Percentiles rank a stretch among this genome's conserved stretches.
phyloP scores from a whole-genome alignment of 2,113 vertebrate species.

The Phrynosoma platyrhinos region DNA sequence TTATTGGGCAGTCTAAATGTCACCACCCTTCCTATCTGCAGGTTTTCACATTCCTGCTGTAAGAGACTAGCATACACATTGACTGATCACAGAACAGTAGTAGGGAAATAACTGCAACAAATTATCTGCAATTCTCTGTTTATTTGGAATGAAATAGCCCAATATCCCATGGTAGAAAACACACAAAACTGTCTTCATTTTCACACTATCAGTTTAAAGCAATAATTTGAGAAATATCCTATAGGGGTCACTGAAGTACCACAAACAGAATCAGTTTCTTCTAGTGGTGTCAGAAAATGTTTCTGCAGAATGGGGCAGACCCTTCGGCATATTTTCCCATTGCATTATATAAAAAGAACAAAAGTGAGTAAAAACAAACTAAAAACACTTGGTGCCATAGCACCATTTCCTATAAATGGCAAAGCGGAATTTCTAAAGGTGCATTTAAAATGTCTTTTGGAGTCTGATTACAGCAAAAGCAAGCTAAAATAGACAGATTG shows the following conservation, averaged over 20 bases:
- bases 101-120: neutral
- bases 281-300: conserved; percentile 17
- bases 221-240: conserved; percentile 66
- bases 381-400: conserved; percentile 47
- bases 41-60: neutral
- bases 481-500: neutral
- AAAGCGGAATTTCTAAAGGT: conserved; percentile 70
- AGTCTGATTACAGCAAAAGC: conserved; percentile 68
- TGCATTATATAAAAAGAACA: conserved; percentile 68
- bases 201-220: neutral
- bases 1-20: neutral
- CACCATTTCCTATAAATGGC: conserved; percentile 51
- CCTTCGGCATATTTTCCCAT: conserved; percentile 65
- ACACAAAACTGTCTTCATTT: neutral
- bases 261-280: conserved; percentile 59
- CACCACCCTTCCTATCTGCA: neutral
- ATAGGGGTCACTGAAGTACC: conserved; percentile 83
- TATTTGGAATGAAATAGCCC: neutral
- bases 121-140: neutral
- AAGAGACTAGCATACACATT: neutral
- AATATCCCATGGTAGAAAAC: rapidly evolving
- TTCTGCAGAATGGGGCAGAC: conserved; percentile 56
- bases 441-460: conserved; percentile 68
- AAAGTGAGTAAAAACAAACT: conserved; percentile 72
- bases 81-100: neutral